Base-by-base conservation (phyloP, 2,797 vertebrate genomes). In the Typhlichthys eigenmanni region DNA sequence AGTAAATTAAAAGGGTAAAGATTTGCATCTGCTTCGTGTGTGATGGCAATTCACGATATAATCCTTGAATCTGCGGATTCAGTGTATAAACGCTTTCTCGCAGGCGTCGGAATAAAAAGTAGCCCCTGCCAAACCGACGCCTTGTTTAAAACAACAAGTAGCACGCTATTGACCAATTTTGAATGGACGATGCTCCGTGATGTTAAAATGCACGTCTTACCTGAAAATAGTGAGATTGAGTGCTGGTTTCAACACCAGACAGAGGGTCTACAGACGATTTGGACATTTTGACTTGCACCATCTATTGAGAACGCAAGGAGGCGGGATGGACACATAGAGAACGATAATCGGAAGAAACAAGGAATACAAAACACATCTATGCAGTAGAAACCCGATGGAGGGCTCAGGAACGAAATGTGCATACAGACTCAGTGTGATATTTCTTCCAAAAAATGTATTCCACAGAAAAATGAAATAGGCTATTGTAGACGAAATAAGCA, bases 221-320 rank as follows among this genome's bases (percentile, higher is more conserved):
- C 92, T 93, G 92, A 5, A 93, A 92, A 88, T 93, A 92, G 82
- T 93, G 91, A 69, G 92, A 85, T 58, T 93, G 92, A 4, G 92
- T 88, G 72, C 86, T 88, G 73, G 85, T 89, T 78, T 92, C 91
- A 75, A 85, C 90, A 63, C 89, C 90, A 85, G 92, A 88, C 86
- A 90, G 85, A 63, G 90, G 89, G 82, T 91, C 91, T 88, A 90
- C 89, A 74, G 91, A 87, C 84, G 92, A 90, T 82, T 91, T 92
- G 87, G 92, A 93, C 92, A 93, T 93, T 87, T 90, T 92, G 89
- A 92, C 89, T 90, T 92, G 91, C 89, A 92, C 91, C 92, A 93
- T 92, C 85, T 89, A 93, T 90, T 67, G 83, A 78, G 85, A 86
- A 87, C 87, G 88, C 86, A 80, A 86, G 70, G 88, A 89, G 87